These are phyloP conservation scores for Ceratosolen solmsi DNA, from an alignment of 1,140 invertebrate species.

Conservation along the genomic window DNA sequence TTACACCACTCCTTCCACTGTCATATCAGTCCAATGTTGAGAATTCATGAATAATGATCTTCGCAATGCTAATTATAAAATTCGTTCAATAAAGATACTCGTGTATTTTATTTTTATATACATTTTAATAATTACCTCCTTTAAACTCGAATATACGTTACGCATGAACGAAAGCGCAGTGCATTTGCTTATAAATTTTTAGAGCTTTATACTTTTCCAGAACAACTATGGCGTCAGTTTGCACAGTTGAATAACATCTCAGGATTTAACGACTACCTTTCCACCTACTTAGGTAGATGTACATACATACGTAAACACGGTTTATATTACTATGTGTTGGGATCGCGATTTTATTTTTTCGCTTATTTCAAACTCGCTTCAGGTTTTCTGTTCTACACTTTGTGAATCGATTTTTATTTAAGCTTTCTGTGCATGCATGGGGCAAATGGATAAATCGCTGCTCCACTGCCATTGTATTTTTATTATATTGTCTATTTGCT, in stretches of 20 bases:
- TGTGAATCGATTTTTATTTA: constrained; percentile 38
- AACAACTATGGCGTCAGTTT: background rate
- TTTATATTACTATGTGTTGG: background rate
- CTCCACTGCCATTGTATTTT: background rate
- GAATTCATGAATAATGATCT: too few relatives aligned
- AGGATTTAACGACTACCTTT: constrained; percentile 5
- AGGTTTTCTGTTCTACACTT: background rate
- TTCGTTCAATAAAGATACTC: too few relatives aligned
- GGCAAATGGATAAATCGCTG: constrained; percentile 15
- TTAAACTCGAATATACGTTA: background rate
- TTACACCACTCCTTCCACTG: too few relatives aligned
- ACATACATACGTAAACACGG: background rate
- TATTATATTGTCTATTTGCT: constrained; percentile 8
- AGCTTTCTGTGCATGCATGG: too few relatives aligned
- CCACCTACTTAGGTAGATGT: background rate
- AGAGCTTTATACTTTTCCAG: background rate
- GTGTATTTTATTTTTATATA: too few relatives aligned
- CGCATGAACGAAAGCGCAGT: background rate
- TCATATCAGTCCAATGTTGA: too few relatives aligned
- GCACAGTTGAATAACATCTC: background rate
- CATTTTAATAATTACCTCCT: too few relatives aligned
- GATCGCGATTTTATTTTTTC: constrained; percentile 12
- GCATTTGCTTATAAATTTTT: background rate
- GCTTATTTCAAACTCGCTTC: background rate
- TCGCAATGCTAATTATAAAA: too few relatives aligned